These are phyloP conservation scores for Rhinophrynus dorsalis DNA, from an alignment of 2,797 vertebrate genomes.

Conservation along the genomic window DNA sequence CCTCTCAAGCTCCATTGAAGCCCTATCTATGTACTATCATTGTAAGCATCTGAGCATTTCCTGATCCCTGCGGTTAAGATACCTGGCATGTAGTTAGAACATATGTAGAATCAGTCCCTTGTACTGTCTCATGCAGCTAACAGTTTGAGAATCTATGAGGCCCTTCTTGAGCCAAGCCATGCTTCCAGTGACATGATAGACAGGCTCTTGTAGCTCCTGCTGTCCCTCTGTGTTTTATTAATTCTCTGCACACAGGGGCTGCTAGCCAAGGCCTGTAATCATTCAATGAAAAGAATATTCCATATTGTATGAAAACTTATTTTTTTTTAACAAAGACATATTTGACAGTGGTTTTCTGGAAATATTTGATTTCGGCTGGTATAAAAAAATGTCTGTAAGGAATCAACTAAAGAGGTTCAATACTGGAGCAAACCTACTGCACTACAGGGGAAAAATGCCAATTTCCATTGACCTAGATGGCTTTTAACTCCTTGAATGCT, in stretches of 20 bases:
- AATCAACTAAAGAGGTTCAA: no score
- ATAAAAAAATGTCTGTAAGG: no score
- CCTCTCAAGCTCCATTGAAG: no score
- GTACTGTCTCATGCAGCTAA: conserved; percentile 4
- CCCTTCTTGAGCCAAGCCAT: conserved; percentile 3
- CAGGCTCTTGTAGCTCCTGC: conserved; percentile 20
- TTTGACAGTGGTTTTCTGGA: conserved; percentile 65
- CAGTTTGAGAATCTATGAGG: neutral
- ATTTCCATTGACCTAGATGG: no score
- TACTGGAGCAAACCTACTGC: no score
- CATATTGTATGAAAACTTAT: conserved; percentile 67
- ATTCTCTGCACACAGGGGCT: neutral
- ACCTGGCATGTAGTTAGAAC: conserved; percentile 8
- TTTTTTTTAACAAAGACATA: conserved; percentile 49
- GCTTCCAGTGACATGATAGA: conserved; percentile 9
- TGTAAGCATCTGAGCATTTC: neutral
- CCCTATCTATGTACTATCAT: neutral
- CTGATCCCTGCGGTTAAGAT: neutral
- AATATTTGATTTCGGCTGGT: conserved; percentile 70
- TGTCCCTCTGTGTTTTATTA: neutral
- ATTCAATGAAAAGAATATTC: conserved; percentile 56
- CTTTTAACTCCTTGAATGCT: no score
- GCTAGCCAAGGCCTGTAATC: conserved; percentile 27
- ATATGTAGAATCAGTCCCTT: conserved; percentile 9
- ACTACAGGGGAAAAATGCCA: no score